These are phyloP conservation scores for Actinostola sp. DNA, from an alignment of 92 coral and sea anemone genomes.

Conservation along the genomic window DNA sequence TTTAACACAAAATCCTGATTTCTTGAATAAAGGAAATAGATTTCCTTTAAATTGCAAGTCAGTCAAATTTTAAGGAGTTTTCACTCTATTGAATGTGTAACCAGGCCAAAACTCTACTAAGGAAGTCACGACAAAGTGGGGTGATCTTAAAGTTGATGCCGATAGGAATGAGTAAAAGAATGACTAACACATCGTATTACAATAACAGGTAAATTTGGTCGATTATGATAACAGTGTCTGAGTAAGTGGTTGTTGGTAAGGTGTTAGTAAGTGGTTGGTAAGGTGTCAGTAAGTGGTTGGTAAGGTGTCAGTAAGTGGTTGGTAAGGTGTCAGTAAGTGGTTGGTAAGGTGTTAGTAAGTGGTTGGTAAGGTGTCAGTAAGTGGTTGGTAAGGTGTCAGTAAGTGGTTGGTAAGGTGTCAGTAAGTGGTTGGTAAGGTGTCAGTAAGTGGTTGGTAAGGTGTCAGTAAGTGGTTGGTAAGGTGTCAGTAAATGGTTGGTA, in stretches of 20 bases:
- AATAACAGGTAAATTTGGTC: conserved; percentile 53
- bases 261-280: conserved; percentile 4
- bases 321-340: background rate
- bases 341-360: conserved; percentile 2
- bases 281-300: background rate
- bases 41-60: too few relatives aligned
- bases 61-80: too few relatives aligned
- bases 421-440: background rate
- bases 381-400: background rate
- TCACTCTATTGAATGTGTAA: background rate
- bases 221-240: background rate
- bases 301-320: conserved; percentile 4
- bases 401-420: background rate
- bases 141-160: conserved; percentile 70
- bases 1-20: too few relatives aligned
- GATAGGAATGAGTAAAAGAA: conserved; percentile 67
- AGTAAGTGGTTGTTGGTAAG: background rate
- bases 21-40: too few relatives aligned
- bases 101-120: conserved; percentile 55
- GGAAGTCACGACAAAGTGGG: conserved; percentile 62
- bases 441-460: conserved; percentile 9
- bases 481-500: too few relatives aligned
- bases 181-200: conserved; percentile 64
- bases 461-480: background rate
- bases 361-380: background rate